Evolutionary conservation across 1,140 invertebrate species (phyloP).

Genomic region (Tetramorium alpestre): DNA sequence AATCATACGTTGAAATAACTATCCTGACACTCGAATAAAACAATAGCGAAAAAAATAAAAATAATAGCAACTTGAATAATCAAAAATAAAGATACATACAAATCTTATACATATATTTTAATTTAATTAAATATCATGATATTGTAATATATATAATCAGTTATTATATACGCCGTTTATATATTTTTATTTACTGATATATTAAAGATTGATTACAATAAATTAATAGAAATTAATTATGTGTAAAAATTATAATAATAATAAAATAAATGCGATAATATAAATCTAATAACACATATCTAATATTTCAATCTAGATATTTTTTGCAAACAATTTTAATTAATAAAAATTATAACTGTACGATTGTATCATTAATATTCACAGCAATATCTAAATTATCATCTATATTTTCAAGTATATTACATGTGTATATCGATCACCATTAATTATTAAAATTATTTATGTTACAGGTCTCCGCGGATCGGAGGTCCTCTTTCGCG

Average conservation of each 20-base stretch:
- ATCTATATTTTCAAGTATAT: not conserved
- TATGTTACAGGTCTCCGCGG: slow-evolving; percentile 80
- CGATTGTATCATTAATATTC: not conserved
- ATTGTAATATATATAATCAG: not conserved
- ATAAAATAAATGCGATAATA: not conserved
- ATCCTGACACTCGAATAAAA: not conserved
- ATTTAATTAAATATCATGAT: not conserved
- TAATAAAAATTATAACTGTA: slow-evolving; percentile 1
- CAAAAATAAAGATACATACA: not conserved
- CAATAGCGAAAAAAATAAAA: not conserved
- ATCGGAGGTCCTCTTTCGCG: slow-evolving; percentile 84
- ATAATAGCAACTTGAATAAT: not conserved
- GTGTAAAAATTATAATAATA: slow-evolving; percentile 1
- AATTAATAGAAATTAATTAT: not conserved
- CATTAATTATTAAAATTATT: slow-evolving; percentile 25
- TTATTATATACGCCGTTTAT: not conserved
- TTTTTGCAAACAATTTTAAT: not conserved
- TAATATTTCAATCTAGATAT: not conserved
- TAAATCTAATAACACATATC: not conserved
- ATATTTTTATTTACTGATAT: not conserved
- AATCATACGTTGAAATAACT: not conserved
- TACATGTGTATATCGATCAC: not conserved
- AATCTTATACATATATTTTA: not conserved
- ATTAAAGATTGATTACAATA: not conserved
- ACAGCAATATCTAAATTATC: not conserved